A percentile compares a stretch with the other conserved stretches of the same genome.
These are phyloP conservation scores for Cataglyphis hispanica DNA, from an alignment of 1,140 invertebrate genomes.

Conservation along the genomic window DNA sequence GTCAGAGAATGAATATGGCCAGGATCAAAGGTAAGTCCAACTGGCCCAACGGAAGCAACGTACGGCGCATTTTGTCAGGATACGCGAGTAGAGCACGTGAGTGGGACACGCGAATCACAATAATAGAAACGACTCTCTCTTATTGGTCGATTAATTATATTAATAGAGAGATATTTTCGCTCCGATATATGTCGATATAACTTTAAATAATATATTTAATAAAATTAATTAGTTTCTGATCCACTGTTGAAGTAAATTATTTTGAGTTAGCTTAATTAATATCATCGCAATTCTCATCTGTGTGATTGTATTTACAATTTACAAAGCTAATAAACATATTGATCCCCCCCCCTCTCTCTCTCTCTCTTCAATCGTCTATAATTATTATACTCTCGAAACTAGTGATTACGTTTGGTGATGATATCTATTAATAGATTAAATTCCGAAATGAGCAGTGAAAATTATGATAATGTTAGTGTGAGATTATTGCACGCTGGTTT, in stretches of 20 bases:
- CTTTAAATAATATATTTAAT: conserved; percentile 28
- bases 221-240: conserved; percentile 44
- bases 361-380: neutral
- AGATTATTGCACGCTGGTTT: conserved; percentile 13
- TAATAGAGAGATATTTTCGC: conserved; percentile 50
- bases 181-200: conserved; percentile 10
- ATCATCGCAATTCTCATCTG: neutral
- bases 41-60: too few species aligned
- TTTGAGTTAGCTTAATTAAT: conserved; percentile 35
- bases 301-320: conserved; percentile 27
- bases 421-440: conserved; percentile 47
- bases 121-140: conserved; percentile 24
- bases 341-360: neutral
- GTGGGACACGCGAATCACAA: too few species aligned
- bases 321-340: conserved; percentile 35
- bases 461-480: conserved; percentile 23
- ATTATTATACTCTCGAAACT: conserved; percentile 37
- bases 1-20: too few species aligned
- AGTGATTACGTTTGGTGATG: conserved; percentile 16
- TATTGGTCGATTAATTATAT: conserved; percentile 34
- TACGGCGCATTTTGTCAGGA: too few species aligned
- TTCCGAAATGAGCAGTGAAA: conserved; percentile 1
- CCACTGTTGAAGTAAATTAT: neutral
- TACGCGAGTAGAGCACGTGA: too few species aligned
- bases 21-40: too few species aligned